These are phyloP conservation scores for Styela plicata DNA, from an alignment of 23 tunicate species.

Conservation along the genomic window DNA sequence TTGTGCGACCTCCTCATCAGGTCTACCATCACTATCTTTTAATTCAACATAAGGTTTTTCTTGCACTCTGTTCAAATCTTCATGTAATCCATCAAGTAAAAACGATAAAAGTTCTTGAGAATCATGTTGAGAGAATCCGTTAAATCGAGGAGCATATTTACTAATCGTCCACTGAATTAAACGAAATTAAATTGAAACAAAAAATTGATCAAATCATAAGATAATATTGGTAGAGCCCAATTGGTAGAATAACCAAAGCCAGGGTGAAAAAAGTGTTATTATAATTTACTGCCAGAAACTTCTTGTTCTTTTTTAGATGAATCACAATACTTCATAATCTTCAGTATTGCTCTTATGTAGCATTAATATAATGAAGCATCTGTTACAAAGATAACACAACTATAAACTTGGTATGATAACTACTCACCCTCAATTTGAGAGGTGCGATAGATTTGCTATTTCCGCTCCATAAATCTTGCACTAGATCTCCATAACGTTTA, in stretches of 20 bases:
- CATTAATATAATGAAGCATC: no score
- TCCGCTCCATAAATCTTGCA: slow-evolving; percentile 90
- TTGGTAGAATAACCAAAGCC: no score
- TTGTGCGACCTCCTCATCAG: slow-evolving; percentile 95
- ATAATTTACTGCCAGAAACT: no score
- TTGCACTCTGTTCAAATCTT: slow-evolving; percentile 84
- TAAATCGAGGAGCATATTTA: slow-evolving; percentile 86
- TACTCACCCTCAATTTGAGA: slow-evolving; percentile 74
- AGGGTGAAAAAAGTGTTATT: no score
- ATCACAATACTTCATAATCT: no score
- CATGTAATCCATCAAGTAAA: slow-evolving; percentile 88
- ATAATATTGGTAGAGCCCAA: no score
- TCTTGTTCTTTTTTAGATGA: no score
- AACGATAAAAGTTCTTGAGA: slow-evolving; percentile 90
- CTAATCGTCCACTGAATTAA: slow-evolving; percentile 88
- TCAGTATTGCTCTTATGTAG: no score
- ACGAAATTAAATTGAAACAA: no score
- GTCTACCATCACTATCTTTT: slow-evolving; percentile 92
- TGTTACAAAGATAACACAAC: no score
- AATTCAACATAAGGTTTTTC: slow-evolving; percentile 89
- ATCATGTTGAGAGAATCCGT: slow-evolving; percentile 93
- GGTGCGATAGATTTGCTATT: slow-evolving; percentile 86
- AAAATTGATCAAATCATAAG: no score
- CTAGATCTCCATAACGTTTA: slow-evolving; percentile 64
- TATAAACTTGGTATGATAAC: no score